Percentiles rank a stretch among this genome's conserved stretches.
Conservation (phyloP, 2,888 invertebrate genomes). For the Lagria hirta region DNA sequence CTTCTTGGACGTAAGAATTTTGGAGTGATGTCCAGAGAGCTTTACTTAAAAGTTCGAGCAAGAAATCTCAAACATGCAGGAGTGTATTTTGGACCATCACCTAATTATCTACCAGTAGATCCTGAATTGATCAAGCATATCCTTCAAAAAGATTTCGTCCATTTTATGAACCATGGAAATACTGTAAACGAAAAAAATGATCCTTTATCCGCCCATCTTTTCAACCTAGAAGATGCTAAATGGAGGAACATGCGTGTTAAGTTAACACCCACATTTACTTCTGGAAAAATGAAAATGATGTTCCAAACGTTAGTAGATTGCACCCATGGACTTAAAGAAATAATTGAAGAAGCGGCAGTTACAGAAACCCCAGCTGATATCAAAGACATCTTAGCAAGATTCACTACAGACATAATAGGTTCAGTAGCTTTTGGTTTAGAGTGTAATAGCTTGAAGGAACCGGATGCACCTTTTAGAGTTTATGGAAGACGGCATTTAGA, state of each 20-base stretch:
- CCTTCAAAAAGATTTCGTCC: constrained; percentile 42
- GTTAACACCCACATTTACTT: constrained; percentile 47
- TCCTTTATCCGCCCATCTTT: constrained; percentile 59
- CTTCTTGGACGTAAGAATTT: constrained; percentile 7
- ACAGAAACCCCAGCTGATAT: constrained; percentile 27
- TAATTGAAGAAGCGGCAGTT: constrained; percentile 26
- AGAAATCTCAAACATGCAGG: constrained; percentile 22
- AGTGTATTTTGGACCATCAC: constrained; percentile 26
- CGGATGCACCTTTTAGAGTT: constrained; percentile 54
- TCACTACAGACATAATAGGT: constrained; percentile 62
- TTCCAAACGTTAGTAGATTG: constrained; percentile 38
- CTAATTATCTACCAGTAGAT: constrained; percentile 33
- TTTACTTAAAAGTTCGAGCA: constrained; percentile 31
- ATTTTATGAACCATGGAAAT: constrained; percentile 52
- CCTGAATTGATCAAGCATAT: constrained; percentile 42
- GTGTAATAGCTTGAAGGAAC: constrained; percentile 58
- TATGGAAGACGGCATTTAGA: constrained; percentile 37
- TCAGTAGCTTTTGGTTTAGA: constrained; percentile 63
- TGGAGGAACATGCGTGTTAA: constrained; percentile 65
- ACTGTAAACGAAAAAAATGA: constrained; percentile 60
- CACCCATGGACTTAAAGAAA: constrained; percentile 18
- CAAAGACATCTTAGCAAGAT: constrained; percentile 57
- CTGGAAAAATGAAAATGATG: constrained; percentile 47
- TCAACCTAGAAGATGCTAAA: constrained; percentile 56
- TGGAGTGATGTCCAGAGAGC: constrained; percentile 16